A percentile compares a stretch with the other conserved stretches of the same genome.
These are phyloP conservation scores for Ptychoptera contaminata DNA, from an alignment of 2,888 invertebrate species.

Conservation along the genomic window DNA sequence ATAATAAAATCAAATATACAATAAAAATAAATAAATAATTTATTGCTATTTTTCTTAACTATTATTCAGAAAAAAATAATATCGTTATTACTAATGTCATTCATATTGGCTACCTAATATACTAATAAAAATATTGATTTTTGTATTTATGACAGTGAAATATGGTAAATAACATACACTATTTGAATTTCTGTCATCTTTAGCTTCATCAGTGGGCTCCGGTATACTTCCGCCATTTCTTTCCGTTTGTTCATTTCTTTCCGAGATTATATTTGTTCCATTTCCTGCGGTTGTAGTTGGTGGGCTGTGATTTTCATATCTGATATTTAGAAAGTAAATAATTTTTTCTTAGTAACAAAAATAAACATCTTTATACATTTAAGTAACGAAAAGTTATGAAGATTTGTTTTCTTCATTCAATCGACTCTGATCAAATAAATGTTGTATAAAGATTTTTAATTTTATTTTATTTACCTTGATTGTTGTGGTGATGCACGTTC, in stretches of 20 bases:
- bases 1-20: not conserved
- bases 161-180: slow-evolving; percentile 19
- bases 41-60: too few relatives aligned
- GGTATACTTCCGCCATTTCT: slow-evolving; percentile 30
- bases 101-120: too few relatives aligned
- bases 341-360: not conserved
- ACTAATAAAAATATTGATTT: slow-evolving; percentile 2
- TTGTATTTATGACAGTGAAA: not conserved
- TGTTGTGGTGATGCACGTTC: slow-evolving; percentile 31
- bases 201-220: slow-evolving; percentile 28
- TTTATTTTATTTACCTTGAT: slow-evolving; percentile 22
- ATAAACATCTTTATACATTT: too few relatives aligned
- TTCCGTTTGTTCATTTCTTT: slow-evolving; percentile 23
- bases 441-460: not conserved
- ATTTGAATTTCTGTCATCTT: slow-evolving; percentile 28
- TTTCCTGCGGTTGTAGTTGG: slow-evolving; percentile 27
- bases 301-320: slow-evolving; percentile 32
- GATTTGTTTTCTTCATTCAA: not conserved
- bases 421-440: not conserved
- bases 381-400: too few relatives aligned
- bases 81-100: too few relatives aligned
- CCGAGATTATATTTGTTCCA: slow-evolving; percentile 12
- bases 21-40: not conserved
- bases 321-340: slow-evolving; percentile 6
- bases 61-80: too few relatives aligned